A percentile compares a stretch with the other conserved stretches of the same genome.
Conservation (phyloP, 2,888 invertebrate genomes). For the Ophioninae sp. region DNA sequence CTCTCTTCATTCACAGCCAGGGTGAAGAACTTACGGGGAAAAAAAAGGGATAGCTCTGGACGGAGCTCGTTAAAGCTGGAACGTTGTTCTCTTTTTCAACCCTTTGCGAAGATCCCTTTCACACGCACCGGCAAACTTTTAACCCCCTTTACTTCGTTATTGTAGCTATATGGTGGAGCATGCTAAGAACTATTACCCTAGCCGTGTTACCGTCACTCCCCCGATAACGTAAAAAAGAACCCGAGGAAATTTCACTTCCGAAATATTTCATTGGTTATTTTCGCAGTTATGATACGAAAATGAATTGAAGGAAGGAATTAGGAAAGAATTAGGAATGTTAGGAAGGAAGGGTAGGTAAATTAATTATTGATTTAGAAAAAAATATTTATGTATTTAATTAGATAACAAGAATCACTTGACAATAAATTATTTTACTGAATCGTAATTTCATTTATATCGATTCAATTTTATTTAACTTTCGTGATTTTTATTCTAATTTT, state of each 20-base stretch:
- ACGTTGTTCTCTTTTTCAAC: constrained; percentile 43
- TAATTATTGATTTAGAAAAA: too few species aligned
- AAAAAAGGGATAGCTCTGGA: constrained; percentile 8
- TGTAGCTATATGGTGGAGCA: not conserved
- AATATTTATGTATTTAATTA: too few species aligned
- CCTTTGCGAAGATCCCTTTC: constrained; percentile 10
- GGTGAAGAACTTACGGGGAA: constrained; percentile 4
- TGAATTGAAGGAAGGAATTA: not conserved
- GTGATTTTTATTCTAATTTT: too few species aligned
- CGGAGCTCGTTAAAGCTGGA: constrained; percentile 11
- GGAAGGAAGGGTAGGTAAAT: too few species aligned
- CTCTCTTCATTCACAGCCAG: constrained; percentile 9
- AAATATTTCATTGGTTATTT: not conserved
- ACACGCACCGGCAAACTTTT: constrained; percentile 7
- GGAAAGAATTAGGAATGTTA: too few species aligned
- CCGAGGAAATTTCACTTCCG: not conserved
- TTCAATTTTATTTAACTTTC: too few species aligned
- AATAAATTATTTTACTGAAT: too few species aligned
- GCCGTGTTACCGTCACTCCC: not conserved
- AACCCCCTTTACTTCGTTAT: constrained; percentile 28
- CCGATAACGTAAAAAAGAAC: not conserved
- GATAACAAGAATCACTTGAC: too few species aligned
- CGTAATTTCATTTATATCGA: too few species aligned
- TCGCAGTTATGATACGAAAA: not conserved
- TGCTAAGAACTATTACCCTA: not conserved